These are phyloP conservation scores for Teleogryllus oceanicus DNA, from an alignment of 2,888 invertebrate genomes.

Conservation along the genomic window DNA sequence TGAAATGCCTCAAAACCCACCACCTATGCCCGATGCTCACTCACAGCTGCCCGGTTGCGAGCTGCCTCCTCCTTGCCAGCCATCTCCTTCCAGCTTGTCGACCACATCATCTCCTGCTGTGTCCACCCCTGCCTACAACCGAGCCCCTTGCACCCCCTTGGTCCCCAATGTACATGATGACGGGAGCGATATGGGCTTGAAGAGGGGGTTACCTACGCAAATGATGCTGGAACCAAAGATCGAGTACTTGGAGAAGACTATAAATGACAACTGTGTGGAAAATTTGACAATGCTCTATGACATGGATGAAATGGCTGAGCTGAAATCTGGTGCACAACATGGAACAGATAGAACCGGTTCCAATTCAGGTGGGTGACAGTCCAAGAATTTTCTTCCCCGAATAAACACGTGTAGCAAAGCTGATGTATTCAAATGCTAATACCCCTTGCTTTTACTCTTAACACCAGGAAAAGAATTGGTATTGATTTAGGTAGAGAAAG, in stretches of 20 bases:
- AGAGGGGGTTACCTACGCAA: not conserved
- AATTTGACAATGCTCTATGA: not conserved
- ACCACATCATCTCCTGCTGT: not conserved
- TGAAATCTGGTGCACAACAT: not conserved
- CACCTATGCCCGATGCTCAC: not conserved
- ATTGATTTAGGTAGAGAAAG: no score
- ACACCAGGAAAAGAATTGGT: no score
- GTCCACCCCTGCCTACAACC: not conserved
- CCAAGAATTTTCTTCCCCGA: no score
- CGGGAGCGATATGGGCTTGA: not conserved
- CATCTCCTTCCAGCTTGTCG: not conserved
- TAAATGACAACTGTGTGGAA: slow-evolving; percentile 18
- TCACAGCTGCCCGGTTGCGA: not conserved
- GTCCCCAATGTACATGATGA: not conserved
- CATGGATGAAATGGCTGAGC: slow-evolving; percentile 4
- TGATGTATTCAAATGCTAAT: no score
- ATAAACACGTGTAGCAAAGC: no score
- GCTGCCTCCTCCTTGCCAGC: not conserved
- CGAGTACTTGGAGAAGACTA: slow-evolving; percentile 18
- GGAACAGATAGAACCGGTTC: not conserved
- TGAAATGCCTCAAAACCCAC: not conserved
- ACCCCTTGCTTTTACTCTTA: no score
- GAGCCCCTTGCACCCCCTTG: not conserved
- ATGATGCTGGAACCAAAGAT: not conserved
- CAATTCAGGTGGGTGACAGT: not conserved